Conservation (phyloP, 2,797 vertebrate genomes). For the Pogonophryne albipinna region DNA sequence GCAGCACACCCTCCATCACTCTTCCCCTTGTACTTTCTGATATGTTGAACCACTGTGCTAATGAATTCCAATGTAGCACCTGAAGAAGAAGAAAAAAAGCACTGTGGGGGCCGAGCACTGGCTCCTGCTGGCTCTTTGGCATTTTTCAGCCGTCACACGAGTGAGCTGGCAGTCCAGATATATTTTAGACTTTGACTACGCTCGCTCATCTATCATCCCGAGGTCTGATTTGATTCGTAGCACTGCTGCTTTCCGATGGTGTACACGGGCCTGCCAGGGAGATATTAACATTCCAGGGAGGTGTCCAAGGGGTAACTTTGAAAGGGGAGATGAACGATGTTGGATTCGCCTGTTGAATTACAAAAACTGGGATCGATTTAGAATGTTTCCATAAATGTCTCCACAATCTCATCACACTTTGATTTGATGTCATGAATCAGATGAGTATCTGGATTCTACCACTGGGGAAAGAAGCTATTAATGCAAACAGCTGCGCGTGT, state of each 20-base stretch:
- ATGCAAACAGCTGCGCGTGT: slow-evolving; percentile 69
- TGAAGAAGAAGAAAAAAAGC: slow-evolving; percentile 34
- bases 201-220: slow-evolving; percentile 79
- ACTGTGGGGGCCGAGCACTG: slow-evolving; percentile 13
- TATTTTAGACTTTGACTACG: slow-evolving; percentile 77
- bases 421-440: slow-evolving; percentile 78
- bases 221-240: slow-evolving; percentile 75
- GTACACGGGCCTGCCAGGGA: slow-evolving; percentile 53
- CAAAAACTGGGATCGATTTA: slow-evolving; percentile 78
- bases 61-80: slow-evolving; percentile 77
- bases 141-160: slow-evolving; percentile 68
- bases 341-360: slow-evolving; percentile 77
- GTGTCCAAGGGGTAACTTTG: slow-evolving; percentile 69
- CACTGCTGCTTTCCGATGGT: slow-evolving; percentile 60
- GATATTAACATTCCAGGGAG: slow-evolving; percentile 80
- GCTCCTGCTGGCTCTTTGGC: slow-evolving; percentile 63
- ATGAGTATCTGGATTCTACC: slow-evolving; percentile 75
- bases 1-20: slow-evolving; percentile 49
- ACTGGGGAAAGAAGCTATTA: slow-evolving; percentile 68
- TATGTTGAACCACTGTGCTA: slow-evolving; percentile 63
- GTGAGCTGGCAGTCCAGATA: slow-evolving; percentile 68
- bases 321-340: slow-evolving; percentile 81
- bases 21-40: slow-evolving; percentile 46
- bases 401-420: slow-evolving; percentile 77
- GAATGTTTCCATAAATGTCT: slow-evolving; percentile 82